Evolutionary conservation across 2,113 vertebrate genomes (phyloP), one percentile per base, ranked within the genome.

Genomic region (Chamaetylas fuelleborni): DNA sequence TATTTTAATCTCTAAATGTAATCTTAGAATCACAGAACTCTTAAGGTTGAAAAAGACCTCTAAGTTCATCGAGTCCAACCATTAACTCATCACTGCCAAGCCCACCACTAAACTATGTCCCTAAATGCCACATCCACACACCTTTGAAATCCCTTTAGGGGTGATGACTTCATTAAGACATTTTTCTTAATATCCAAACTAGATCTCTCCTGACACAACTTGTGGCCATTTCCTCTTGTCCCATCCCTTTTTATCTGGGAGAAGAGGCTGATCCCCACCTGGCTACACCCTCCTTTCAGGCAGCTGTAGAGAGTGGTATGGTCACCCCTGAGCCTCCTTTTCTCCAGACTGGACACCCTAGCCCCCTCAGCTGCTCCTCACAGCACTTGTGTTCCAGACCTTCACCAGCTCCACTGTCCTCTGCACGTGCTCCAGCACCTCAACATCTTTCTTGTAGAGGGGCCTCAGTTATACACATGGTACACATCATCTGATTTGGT

Each of bases 341-440:
- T 33, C 62, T 61, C 42, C 56, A 77, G 48, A 1, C 22, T 48
- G 5, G 66, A 20, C 34, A 61, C 2, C 3, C 18, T 47, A 83
- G 56, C 18, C 61, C 40, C 48, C 54, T 53, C 56, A 56, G 48
- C 6, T 0, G 0, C 0, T 0, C 17, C 40, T 34, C 70, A 24
- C 0, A 48, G 20, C 5, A 23, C 34, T 42, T 33, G 40, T 62
- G 18, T 7, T 28, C 18, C 79, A 70, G 25, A 42, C 22, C 26
- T 62, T 42, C 56, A 23, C 14, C 47, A 42, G 17, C 29, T 70
- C 71, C 4, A 4, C 0, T 69, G 47, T 22, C 62, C 34, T 36
- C 48, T 56, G 40, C 8, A 34, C 40, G 28, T 2, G 8, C 42
- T 69, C 56, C 40, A 42, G 34, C 62, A 70, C 18, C 25, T 62